These are phyloP conservation scores for Drosophila carrolli DNA, from an alignment of 1,140 invertebrate genomes.

Conservation along the genomic window DNA sequence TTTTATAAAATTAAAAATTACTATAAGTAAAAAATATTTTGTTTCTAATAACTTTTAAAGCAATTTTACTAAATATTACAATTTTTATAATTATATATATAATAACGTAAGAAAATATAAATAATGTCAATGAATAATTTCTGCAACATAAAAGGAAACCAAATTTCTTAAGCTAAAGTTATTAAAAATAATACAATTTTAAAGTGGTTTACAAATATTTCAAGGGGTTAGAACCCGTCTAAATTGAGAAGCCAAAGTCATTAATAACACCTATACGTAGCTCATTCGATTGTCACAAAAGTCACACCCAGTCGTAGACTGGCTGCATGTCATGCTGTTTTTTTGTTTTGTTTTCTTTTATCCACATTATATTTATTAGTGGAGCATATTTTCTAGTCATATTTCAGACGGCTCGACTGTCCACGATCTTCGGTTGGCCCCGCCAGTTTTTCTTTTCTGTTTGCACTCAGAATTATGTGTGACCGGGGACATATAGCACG, in stretches of 20 bases:
- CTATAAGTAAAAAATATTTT: neutral
- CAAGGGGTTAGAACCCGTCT: too few species aligned
- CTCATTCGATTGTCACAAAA: conserved; percentile 20
- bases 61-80: neutral
- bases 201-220: too few species aligned
- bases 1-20: too few species aligned
- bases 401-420: conserved; percentile 43
- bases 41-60: neutral
- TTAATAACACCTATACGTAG: conserved; percentile 5
- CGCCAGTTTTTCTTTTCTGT: conserved; percentile 4
- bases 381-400: conserved; percentile 56
- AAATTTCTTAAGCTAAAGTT: too few species aligned
- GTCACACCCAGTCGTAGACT: conserved; percentile 15
- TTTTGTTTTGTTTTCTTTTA: neutral
- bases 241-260: neutral
- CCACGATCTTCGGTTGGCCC: conserved; percentile 9
- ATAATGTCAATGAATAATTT: too few species aligned
- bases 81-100: too few species aligned
- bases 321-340: neutral
- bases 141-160: too few species aligned
- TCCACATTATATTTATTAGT: conserved; percentile 56
- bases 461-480: conserved; percentile 13
- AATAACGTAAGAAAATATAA: too few species aligned
- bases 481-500: conserved; percentile 39
- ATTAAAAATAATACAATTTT: too few species aligned